Conservation (phyloP, 1,140 invertebrate species). For the Notospermus geniculatus region DNA sequence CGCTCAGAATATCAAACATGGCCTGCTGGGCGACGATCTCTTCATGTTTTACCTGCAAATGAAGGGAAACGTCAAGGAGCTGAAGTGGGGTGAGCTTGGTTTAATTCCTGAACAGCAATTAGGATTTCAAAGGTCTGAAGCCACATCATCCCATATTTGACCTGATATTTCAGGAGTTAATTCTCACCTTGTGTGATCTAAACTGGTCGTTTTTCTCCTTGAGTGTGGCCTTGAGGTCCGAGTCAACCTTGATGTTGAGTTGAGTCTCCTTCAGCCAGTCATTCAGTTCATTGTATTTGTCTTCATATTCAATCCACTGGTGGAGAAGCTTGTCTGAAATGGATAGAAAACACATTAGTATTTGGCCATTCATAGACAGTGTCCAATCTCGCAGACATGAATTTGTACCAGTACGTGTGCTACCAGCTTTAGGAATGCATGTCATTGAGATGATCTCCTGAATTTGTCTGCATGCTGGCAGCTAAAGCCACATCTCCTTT, state of each 20-base stretch:
- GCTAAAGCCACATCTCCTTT: neutral
- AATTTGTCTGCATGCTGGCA: neutral
- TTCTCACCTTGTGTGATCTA: slow-evolving; percentile 41
- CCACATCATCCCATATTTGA: too few species aligned
- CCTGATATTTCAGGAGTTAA: neutral
- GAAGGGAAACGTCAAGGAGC: neutral
- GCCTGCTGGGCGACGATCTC: slow-evolving; percentile 41
- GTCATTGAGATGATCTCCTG: neutral
- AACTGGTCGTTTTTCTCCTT: slow-evolving; percentile 90
- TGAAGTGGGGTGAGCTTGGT: neutral
- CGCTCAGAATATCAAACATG: slow-evolving; percentile 44
- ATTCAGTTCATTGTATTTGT: slow-evolving; percentile 73
- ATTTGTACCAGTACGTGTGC: neutral
- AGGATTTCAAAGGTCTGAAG: too few species aligned
- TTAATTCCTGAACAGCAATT: neutral
- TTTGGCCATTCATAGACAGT: neutral
- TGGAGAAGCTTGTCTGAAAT: slow-evolving; percentile 63
- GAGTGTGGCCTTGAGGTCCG: slow-evolving; percentile 82
- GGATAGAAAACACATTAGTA: neutral
- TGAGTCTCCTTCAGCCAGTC: slow-evolving; percentile 92
- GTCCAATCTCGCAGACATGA: neutral
- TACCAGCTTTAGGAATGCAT: neutral
- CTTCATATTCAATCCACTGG: slow-evolving; percentile 47
- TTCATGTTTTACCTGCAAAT: slow-evolving; percentile 36
- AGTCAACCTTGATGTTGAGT: slow-evolving; percentile 84